phyloP scores from a whole-genome alignment of 2,113 vertebrate species.

The Etheostoma spectabile region DNA sequence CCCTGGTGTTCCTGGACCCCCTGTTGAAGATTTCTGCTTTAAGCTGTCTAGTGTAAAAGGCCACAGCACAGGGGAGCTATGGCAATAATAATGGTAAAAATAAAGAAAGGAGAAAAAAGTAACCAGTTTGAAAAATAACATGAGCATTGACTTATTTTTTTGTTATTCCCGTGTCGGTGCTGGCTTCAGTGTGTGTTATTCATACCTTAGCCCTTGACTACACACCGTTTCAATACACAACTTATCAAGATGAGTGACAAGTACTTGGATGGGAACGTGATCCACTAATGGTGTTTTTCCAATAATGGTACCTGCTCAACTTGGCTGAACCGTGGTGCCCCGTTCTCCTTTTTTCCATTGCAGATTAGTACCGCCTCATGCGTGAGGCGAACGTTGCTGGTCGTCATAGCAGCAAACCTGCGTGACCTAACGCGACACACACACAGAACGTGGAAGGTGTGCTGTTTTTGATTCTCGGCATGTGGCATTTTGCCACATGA shows the following conservation, averaged over 20 bases:
- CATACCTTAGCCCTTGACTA: slow-evolving; percentile 16
- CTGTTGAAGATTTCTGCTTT: not conserved
- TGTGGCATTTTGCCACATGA: no score
- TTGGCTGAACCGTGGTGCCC: no score
- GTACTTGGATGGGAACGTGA: slow-evolving; percentile 19
- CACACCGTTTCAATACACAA: slow-evolving; percentile 15
- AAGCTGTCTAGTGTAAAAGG: not conserved
- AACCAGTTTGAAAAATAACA: not conserved
- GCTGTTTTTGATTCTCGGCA: no score
- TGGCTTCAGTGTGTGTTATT: slow-evolving; percentile 8
- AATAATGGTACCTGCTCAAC: no score
- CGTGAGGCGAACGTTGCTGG: no score
- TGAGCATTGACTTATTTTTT: slow-evolving; percentile 14
- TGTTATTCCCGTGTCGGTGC: not conserved
- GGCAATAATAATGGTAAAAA: not conserved
- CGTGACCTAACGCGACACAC: no score
- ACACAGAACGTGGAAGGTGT: no score
- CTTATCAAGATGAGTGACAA: slow-evolving; percentile 39
- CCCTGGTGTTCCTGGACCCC: no score
- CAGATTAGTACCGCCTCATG: no score
- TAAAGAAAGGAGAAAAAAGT: slow-evolving; percentile 6
- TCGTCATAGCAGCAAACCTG: no score
- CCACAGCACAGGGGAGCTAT: not conserved
- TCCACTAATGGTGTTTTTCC: no score
- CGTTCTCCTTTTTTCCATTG: no score